Base-by-base conservation (phyloP, 2,113 vertebrate genomes). In the Gymnogyps californianus region DNA sequence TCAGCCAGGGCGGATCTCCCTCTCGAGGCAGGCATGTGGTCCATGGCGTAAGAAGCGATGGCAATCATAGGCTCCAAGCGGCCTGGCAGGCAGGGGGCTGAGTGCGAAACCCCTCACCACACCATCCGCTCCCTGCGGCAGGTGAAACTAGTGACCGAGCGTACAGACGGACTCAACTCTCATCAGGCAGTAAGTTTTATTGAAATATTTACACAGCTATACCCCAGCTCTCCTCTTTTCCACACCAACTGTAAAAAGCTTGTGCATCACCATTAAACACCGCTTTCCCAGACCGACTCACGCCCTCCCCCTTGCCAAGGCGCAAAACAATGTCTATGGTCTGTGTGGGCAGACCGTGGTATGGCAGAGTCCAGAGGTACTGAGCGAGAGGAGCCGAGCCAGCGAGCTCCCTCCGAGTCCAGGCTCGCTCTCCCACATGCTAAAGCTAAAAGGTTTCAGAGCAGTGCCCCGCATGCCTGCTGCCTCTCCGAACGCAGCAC, bases 61-160 rank as follows among this genome's bases (percentile, higher is more conserved):
- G 31, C 13, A 36, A 5, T 2, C 0, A 0, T 4, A 58, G 17
- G 42, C 28, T 87, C 47, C 8, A 2, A 46, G 44, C 18, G 28
- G 55, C 9, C 11, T 32, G 69, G 31, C 55, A 81, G 51, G 46
- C 26, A 7, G 9, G 6, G 36, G 29, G 11, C 13, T 0, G 10
- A 77, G 51, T 1, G 32, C 2, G 4, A 82, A 44, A 10, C 9
- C 36, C 51, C 21, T 13, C 36, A 0, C 11, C 25, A 24, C 10
- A 22, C 11, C 59, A 44, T 2, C 62, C 2, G 1, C 31, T 16
- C 13, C 46, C 51, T 18, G 28, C 22, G 3, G 72, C 4, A 0
- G 29, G 15, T 61, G 51, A 62, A 38, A 89, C 25, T 7, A 38
- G 15, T 18, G 66, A 54, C 16, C 1, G 13, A 65, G 32, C 1